Evolutionary conservation across 23 tunicate genomes (phyloP).

Genomic region (Styela plicata): DNA sequence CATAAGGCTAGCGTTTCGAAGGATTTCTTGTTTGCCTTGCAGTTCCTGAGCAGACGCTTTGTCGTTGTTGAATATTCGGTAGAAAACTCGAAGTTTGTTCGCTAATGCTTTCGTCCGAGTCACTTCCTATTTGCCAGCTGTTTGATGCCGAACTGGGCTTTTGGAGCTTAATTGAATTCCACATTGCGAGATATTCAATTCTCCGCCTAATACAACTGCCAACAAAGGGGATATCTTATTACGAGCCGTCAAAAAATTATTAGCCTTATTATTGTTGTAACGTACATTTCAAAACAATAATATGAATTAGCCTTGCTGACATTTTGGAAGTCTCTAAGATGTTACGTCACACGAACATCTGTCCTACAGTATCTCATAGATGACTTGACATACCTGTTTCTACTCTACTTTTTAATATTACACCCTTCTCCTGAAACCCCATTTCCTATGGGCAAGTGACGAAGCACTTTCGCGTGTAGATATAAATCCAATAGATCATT

Average conservation of each 20-base stretch:
- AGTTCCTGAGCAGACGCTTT: neutral
- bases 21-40: neutral
- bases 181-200: neutral
- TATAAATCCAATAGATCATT: neutral
- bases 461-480: neutral
- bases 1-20: neutral
- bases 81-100: neutral
- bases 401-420: neutral
- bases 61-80: neutral
- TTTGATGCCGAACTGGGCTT: neutral
- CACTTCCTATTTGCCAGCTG: neutral
- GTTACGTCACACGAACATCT: neutral
- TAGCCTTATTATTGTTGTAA: too few species aligned
- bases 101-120: neutral
- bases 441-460: neutral
- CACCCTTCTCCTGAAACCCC: neutral
- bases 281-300: neutral
- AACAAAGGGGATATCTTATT: neutral
- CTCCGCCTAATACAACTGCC: neutral
- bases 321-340: neutral
- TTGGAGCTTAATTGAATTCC: neutral
- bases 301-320: too few species aligned
- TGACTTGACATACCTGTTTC: neutral
- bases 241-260: too few species aligned
- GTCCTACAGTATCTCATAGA: neutral